Evolutionary conservation across 2,888 invertebrate species (phyloP).

Genomic region (Rhamnusium bicolor): DNA sequence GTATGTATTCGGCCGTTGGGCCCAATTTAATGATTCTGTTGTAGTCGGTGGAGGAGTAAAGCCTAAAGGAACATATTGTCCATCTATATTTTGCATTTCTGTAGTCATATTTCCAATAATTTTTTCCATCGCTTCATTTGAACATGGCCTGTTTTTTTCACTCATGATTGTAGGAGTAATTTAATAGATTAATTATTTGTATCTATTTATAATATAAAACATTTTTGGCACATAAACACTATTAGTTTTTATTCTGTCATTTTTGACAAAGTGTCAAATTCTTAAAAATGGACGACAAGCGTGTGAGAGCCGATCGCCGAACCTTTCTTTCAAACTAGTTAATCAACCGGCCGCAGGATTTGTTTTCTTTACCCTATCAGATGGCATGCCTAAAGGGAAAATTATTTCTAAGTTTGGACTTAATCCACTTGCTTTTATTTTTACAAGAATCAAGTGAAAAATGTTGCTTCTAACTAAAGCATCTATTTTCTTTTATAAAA

Average conservation of each 20-base stretch:
- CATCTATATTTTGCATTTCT: conserved; percentile 74
- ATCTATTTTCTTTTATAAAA: too few relatives aligned
- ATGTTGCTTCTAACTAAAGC: too few relatives aligned
- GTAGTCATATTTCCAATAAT: conserved; percentile 77
- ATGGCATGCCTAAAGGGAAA: too few relatives aligned
- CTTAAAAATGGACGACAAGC: conserved; percentile 12
- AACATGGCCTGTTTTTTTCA: conserved; percentile 62
- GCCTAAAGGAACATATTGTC: conserved; percentile 74
- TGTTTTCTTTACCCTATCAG: too few relatives aligned
- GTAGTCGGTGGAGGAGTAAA: conserved; percentile 65
- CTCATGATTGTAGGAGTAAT: conserved; percentile 60
- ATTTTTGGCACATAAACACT: conserved; percentile 60
- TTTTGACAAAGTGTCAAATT: conserved; percentile 25
- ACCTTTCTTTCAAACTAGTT: too few relatives aligned
- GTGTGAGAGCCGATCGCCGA: neutral
- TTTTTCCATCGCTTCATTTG: conserved; percentile 72
- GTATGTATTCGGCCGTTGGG: conserved; percentile 53
- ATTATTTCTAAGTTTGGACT: too few relatives aligned
- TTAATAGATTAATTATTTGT: conserved; percentile 24
- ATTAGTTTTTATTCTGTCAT: conserved; percentile 39
- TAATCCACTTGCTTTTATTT: too few relatives aligned
- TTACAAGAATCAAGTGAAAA: too few relatives aligned
- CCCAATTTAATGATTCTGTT: conserved; percentile 59
- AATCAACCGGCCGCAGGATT: too few relatives aligned
- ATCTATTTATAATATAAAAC: conserved; percentile 50